These are phyloP conservation scores for Monopterus albus DNA, from an alignment of 2,113 vertebrate genomes.

Conservation along the genomic window DNA sequence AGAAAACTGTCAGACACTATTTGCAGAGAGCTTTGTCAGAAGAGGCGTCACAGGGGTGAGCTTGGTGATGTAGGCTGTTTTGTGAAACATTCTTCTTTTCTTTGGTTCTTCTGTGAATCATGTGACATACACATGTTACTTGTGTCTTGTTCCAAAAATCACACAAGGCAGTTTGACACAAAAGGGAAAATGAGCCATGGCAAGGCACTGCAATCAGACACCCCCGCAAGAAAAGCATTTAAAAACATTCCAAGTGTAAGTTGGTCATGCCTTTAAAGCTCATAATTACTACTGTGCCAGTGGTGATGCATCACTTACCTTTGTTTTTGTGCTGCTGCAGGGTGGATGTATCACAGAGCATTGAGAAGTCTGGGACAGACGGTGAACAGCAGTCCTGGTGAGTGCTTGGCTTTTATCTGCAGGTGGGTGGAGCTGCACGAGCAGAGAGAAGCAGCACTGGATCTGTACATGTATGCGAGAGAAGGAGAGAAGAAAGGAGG, in stretches of 20 bases:
- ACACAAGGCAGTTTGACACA: background rate
- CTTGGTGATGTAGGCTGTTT: background rate
- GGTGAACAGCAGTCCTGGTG: slow-evolving; percentile 85
- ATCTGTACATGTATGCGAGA: slow-evolving; percentile 47
- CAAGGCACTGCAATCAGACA: background rate
- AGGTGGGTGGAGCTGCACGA: slow-evolving; percentile 90
- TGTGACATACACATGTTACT: background rate
- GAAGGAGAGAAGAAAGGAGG: slow-evolving; percentile 32
- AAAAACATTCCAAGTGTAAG: too few species aligned
- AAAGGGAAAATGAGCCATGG: too few species aligned
- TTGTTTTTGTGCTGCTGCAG: slow-evolving; percentile 66
- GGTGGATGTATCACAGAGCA: slow-evolving; percentile 80
- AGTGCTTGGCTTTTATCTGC: slow-evolving; percentile 94
- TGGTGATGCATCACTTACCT: slow-evolving; percentile 84
- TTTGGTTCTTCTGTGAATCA: background rate
- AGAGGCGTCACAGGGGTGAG: background rate
- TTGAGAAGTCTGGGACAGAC: slow-evolving; percentile 81
- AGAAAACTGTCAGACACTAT: slow-evolving; percentile 28
- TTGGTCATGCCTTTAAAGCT: slow-evolving; percentile 1
- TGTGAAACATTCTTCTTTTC: slow-evolving; percentile 16
- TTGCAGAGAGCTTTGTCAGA: slow-evolving; percentile 38
- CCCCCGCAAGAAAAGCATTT: background rate
- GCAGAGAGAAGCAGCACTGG: slow-evolving; percentile 17
- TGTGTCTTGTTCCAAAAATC: background rate
- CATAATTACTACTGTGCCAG: slow-evolving; percentile 1